These are phyloP conservation scores for Phaenicophaeus curvirostris DNA, from an alignment of 2,797 vertebrate genomes.

Conservation along the genomic window DNA sequence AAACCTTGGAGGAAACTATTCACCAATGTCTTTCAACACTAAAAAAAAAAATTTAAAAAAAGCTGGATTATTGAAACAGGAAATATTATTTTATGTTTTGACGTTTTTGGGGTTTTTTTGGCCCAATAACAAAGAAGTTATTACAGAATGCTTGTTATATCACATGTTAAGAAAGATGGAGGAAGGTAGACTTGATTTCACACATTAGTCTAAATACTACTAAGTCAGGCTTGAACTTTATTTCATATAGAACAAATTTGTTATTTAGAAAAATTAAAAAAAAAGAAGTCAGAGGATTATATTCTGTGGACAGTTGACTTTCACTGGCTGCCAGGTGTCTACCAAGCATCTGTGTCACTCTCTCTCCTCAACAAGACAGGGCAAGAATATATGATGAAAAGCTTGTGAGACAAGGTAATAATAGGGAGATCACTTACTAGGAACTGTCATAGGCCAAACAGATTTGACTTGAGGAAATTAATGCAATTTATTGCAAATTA, in stretches of 20 bases:
- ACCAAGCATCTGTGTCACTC: background rate
- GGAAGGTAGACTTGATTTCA: background rate
- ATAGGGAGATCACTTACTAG: background rate
- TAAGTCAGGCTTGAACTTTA: background rate
- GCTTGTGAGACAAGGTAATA: background rate
- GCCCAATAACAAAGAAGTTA: background rate
- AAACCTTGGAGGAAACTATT: background rate
- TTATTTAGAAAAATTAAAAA: background rate
- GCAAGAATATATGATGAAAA: background rate
- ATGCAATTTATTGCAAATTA: background rate
- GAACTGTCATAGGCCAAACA: background rate
- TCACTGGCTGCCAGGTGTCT: background rate
- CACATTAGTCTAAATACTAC: background rate
- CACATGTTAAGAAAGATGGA: background rate
- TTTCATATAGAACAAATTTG: background rate
- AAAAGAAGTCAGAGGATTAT: background rate
- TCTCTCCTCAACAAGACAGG: background rate
- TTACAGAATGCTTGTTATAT: background rate
- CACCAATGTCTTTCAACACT: background rate
- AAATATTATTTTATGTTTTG: background rate
- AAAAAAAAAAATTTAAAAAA: no score
- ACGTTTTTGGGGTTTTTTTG: background rate
- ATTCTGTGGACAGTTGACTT: fast-evolving
- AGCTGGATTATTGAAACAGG: background rate
- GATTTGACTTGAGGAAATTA: background rate